phyloP scores from a whole-genome alignment of 2,113 vertebrate genomes.

The Protomyctophum bolini region DNA sequence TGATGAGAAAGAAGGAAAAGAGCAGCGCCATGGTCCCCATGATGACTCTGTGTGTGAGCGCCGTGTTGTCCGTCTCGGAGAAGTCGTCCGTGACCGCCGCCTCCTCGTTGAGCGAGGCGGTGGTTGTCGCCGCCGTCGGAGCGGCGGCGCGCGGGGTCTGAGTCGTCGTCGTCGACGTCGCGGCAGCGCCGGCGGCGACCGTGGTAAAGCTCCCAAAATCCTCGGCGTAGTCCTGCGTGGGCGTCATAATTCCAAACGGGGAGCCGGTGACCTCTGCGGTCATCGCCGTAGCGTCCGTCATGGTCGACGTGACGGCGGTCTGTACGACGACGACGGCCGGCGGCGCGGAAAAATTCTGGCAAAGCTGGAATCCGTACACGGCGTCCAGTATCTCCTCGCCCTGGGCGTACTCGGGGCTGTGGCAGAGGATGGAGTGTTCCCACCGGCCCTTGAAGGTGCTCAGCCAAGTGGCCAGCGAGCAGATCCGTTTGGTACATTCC shows the following conservation, averaged over 20 bases:
- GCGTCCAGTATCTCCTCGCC: conserved; percentile 99
- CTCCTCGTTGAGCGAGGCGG: conserved; percentile 79
- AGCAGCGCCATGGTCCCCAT: conserved; percentile 99
- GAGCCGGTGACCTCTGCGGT: conserved; percentile 85
- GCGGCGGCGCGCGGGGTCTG: conserved; percentile 70
- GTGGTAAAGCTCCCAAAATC: conserved; percentile 96
- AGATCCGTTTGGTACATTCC: conserved; percentile 98
- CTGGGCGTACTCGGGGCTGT: conserved; percentile 95
- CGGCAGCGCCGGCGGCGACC: conserved; percentile 71
- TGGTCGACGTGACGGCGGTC: conserved; percentile 81
- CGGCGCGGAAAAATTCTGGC: conserved; percentile 95
- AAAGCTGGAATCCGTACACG: conserved; percentile 97
- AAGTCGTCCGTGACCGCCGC: conserved; percentile 89
- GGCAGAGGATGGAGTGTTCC: conserved; percentile 96
- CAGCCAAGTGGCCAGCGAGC: conserved; percentile 93
- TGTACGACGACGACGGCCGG: no score
- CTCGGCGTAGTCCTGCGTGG: conserved; percentile 91
- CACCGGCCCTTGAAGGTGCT: conserved; percentile 95
- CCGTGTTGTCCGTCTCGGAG: conserved; percentile 89
- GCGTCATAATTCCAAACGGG: conserved; percentile 90
- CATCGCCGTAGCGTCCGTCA: conserved; percentile 70
- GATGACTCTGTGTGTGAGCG: conserved; percentile 96
- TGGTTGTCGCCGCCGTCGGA: conserved; percentile 67
- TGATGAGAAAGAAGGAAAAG: conserved; percentile 99
- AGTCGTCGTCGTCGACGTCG: conserved; percentile 72